phyloP scores from a whole-genome alignment of 2,113 vertebrate species.

The Calonectris borealis region DNA sequence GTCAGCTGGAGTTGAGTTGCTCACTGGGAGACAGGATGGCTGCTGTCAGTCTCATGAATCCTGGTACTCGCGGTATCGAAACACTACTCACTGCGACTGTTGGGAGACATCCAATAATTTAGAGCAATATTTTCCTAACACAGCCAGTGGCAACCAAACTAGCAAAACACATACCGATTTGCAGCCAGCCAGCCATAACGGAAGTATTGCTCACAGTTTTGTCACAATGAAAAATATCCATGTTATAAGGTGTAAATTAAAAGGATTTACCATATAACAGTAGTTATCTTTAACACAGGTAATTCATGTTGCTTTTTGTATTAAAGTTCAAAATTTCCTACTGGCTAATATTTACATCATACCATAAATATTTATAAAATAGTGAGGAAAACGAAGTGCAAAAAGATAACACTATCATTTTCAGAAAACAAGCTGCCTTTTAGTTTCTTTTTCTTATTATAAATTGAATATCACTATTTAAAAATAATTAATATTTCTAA shows the following conservation, averaged over 20 bases:
- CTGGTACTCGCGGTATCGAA: background rate
- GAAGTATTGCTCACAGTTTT: background rate
- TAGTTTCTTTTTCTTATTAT: conserved; percentile 60
- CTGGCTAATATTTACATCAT: conserved; percentile 56
- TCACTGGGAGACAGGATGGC: background rate
- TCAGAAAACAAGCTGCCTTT: conserved; percentile 73
- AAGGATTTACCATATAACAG: background rate
- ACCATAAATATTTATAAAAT: conserved; percentile 61
- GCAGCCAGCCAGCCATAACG: background rate
- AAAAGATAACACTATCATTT: conserved; percentile 55
- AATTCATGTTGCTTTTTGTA: background rate
- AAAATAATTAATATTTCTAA: conserved; percentile 75
- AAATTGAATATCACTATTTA: conserved; percentile 68
- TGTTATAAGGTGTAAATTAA: background rate
- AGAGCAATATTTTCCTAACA: background rate
- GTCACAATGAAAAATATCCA: background rate
- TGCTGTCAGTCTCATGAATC: background rate
- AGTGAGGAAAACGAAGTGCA: conserved; percentile 58
- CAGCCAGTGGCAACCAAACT: background rate
- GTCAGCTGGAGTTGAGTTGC: background rate
- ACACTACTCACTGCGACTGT: background rate
- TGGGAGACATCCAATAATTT: background rate
- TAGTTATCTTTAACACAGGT: background rate
- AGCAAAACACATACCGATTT: background rate
- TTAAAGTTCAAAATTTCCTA: conserved; percentile 36